These are phyloP conservation scores for Esox niger DNA, from an alignment of 2,113 vertebrate species.

Conservation along the genomic window DNA sequence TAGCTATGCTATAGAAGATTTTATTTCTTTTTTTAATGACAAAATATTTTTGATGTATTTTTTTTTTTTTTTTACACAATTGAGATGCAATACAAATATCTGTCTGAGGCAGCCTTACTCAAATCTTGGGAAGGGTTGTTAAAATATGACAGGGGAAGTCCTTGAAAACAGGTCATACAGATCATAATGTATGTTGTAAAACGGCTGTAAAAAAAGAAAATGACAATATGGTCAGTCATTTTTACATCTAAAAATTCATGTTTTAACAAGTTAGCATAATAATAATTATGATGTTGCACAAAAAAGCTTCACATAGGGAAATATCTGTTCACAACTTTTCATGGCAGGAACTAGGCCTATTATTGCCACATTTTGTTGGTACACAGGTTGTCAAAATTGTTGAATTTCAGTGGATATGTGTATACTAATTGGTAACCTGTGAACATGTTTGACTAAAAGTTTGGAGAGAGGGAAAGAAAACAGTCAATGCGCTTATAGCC, in stretches of 20 bases:
- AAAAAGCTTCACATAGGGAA: constrained; percentile 40
- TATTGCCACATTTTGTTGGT: constrained; percentile 54
- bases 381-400: constrained; percentile 45
- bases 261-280: constrained; percentile 16
- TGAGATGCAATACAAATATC: constrained; percentile 75
- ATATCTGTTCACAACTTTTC: constrained; percentile 41
- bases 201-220: constrained; percentile 46
- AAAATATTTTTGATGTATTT: constrained; percentile 42
- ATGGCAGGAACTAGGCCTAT: constrained; percentile 35
- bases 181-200: constrained; percentile 52
- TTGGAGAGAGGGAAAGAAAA: constrained; percentile 3
- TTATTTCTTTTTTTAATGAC: constrained; percentile 44
- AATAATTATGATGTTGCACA: constrained; percentile 56
- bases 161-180: constrained; percentile 39
- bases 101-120: constrained; percentile 56
- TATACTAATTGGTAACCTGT: constrained; percentile 21
- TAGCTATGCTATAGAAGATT: constrained; percentile 56
- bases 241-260: constrained; percentile 36
- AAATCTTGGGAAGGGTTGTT: constrained; percentile 28
- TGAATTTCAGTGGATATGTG: constrained; percentile 38
- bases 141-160: constrained; percentile 28
- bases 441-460: constrained; percentile 35
- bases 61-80: constrained; percentile 56
- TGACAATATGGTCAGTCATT: constrained; percentile 48
- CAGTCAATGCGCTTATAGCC: not conserved